phyloP scores from a whole-genome alignment of 2,888 invertebrate genomes.

The Acrocyrtus sp. region DNA sequence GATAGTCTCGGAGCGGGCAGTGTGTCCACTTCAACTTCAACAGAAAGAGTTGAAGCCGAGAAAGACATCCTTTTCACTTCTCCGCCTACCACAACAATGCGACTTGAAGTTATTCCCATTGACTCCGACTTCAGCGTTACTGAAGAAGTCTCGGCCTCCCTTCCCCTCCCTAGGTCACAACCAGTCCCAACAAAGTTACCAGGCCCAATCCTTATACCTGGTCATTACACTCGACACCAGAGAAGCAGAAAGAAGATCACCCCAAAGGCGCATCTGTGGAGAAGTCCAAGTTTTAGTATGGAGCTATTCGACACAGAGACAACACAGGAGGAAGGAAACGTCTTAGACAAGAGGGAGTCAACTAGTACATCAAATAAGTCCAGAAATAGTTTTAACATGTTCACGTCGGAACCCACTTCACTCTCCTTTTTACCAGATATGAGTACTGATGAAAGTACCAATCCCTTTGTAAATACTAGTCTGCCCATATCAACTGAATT shows the following conservation, averaged over 20 bases:
- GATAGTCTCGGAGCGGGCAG: too few relatives aligned
- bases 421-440: constrained; percentile 27
- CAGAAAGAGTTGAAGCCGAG: not conserved
- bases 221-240: constrained; percentile 20
- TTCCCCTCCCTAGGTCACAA: not conserved
- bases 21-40: constrained; percentile 13
- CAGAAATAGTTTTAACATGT: too few relatives aligned
- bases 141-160: not conserved
- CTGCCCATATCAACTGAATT: constrained; percentile 53
- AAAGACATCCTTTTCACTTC: too few relatives aligned
- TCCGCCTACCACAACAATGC: not conserved
- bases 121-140: constrained; percentile 12
- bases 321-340: constrained; percentile 18
- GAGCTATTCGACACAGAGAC: constrained; percentile 32
- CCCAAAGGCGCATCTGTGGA: constrained; percentile 29
- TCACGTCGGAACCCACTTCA: not conserved
- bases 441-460: constrained; percentile 46
- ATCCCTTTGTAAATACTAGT: constrained; percentile 49
- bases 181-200: not conserved
- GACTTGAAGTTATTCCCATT: constrained; percentile 26
- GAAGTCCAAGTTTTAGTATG: constrained; percentile 32
- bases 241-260: constrained; percentile 9
- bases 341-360: constrained; percentile 32
- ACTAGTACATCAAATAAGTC: not conserved
- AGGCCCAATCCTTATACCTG: constrained; percentile 12